Evolutionary conservation across 2,113 vertebrate genomes (phyloP), one percentile per base, ranked within the genome.

Genomic region (Engraulis encrasicolus): DNA sequence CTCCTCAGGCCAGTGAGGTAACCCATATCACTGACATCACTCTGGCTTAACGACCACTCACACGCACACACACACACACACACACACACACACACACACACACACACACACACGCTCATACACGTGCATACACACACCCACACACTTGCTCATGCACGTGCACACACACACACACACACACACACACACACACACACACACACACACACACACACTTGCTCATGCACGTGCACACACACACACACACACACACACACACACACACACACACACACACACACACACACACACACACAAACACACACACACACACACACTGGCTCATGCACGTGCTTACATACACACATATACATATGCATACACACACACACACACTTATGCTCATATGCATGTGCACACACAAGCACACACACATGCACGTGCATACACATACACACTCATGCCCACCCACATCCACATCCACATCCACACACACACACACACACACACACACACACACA

Each of bases 21-120:
- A 86, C 17, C 77, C 66, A 74, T 34, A 74, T 34, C 66, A 74
- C 66, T 74, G 66, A 74, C 66, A 74, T 74, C 66, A 74, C 15
- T 5, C 66, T 74, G 27, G 34, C 66, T 74, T 27, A 74, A 74
- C 80, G 18, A 36, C 31, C 50, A 19, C 12, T 19, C 49, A 27
- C 2, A 81, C 49, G 20, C 23, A 50, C 12, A 50, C 19, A 19
- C 49, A 81, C 27, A 81, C 27, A 81, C 23, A 81, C 80, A 54
- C 31, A 81, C 50, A 15, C 17, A 36, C 23, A 18, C 49, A 52
- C 6, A 19, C 27, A 50, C 52, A n/a, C 52, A 1, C 52, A 20
- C 52, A 20, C 52, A 20, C 52, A 19, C 19, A 20, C 52, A 20
- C 54, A 58, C 5, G 23, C 54, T n/a, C 54, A 58, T n/a, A 58